A percentile compares a stretch with the other conserved stretches of the same genome.
Evolutionary conservation across 2,888 invertebrate genomes (phyloP).

Genomic region (Drosophila atripex): DNA sequence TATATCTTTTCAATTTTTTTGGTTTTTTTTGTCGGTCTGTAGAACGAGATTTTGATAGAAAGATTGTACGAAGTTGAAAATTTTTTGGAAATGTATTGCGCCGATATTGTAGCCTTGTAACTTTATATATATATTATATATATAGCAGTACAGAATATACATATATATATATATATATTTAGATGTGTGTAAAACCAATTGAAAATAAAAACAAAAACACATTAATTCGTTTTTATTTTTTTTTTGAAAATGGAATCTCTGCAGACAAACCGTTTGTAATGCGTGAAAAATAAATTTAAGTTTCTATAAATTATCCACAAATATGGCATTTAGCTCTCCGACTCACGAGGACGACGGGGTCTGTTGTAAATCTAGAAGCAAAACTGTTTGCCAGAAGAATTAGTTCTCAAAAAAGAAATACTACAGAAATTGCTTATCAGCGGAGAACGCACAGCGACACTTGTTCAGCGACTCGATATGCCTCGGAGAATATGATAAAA

Average conservation of each 20-base stretch:
- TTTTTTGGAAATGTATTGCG: slow-evolving; percentile 28
- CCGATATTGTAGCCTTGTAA: slow-evolving; percentile 30
- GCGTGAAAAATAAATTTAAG: slow-evolving; percentile 71
- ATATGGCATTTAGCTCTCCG: neutral
- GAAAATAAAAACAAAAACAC: slow-evolving; percentile 11
- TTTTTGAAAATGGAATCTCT: neutral
- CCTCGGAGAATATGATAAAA: slow-evolving; percentile 14
- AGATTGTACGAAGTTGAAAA: neutral
- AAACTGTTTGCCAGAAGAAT: slow-evolving; percentile 50
- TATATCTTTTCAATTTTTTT: slow-evolving; percentile 1
- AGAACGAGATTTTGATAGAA: slow-evolving; percentile 22
- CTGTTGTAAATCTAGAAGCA: slow-evolving; percentile 57
- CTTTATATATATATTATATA: slow-evolving; percentile 11
- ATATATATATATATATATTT: slow-evolving; percentile 1
- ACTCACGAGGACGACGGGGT: slow-evolving; percentile 13
- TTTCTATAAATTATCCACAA: slow-evolving; percentile 53
- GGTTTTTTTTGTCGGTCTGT: slow-evolving; percentile 11
- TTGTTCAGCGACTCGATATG: slow-evolving; percentile 45
- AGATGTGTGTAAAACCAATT: slow-evolving; percentile 14
- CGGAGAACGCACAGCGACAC: neutral
- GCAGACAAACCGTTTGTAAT: slow-evolving; percentile 51
- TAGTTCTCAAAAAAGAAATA: slow-evolving; percentile 17
- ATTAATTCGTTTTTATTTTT: neutral
- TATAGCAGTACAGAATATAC: slow-evolving; percentile 6
- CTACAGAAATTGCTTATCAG: slow-evolving; percentile 36